phyloP scores from a whole-genome alignment of 2,797 vertebrate genomes.

The Lemur catta region DNA sequence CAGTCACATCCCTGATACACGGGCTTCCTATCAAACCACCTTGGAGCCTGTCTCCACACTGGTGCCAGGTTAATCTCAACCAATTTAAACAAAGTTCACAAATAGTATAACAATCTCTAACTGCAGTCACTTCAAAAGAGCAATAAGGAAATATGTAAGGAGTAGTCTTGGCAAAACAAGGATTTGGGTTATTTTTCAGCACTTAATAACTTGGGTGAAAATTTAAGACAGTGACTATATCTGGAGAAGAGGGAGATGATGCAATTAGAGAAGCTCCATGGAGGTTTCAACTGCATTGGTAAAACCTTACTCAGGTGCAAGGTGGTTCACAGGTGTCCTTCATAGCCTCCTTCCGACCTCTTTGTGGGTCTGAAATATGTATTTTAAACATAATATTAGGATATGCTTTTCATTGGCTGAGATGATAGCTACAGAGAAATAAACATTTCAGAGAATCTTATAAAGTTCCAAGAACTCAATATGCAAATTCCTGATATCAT shows the following conservation, averaged over 20 bases:
- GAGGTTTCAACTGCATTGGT: too few species aligned
- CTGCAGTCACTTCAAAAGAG: not conserved
- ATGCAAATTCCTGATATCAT: not conserved
- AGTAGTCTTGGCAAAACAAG: not conserved
- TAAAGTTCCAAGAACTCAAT: not conserved
- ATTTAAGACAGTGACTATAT: not conserved
- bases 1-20: not conserved
- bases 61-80: constrained; percentile 57
- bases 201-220: constrained; percentile 1
- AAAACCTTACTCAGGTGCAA: not conserved
- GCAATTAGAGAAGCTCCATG: fast-evolving
- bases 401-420: not conserved
- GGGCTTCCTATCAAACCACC: not conserved
- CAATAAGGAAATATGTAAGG: not conserved
- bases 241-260: not conserved
- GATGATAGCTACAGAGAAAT: not conserved
- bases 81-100: not conserved
- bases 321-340: not conserved
- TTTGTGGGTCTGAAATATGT: not conserved
- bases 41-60: not conserved
- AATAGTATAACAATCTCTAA: not conserved
- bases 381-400: not conserved
- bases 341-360: not conserved
- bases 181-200: not conserved
- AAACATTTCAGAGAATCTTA: not conserved